Conservation (phyloP, 2,888 invertebrate species). For the Lampropteryx suffumata region DNA sequence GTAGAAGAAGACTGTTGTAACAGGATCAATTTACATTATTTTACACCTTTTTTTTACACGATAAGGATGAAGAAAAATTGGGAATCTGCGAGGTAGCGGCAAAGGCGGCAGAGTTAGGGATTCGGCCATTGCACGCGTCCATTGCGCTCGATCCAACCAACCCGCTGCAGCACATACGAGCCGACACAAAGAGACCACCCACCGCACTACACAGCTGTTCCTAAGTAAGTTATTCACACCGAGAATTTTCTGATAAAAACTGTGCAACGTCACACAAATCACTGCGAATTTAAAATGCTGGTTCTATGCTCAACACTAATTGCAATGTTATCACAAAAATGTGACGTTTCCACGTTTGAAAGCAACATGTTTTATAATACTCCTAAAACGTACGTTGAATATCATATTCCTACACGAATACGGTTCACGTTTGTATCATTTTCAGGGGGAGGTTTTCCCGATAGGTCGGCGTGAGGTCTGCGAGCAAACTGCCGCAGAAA, state of each 20-base stretch:
- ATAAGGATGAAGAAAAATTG: slow-evolving; percentile 68
- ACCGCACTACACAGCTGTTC: slow-evolving; percentile 40
- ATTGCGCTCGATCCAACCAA: slow-evolving; percentile 55
- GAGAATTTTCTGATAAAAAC: slow-evolving; percentile 8
- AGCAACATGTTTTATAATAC: background rate
- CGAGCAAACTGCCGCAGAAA: slow-evolving; percentile 53
- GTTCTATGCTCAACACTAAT: slow-evolving; percentile 18
- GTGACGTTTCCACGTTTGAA: slow-evolving; percentile 1
- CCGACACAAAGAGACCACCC: slow-evolving; percentile 35
- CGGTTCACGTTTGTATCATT: slow-evolving; percentile 19
- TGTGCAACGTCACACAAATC: slow-evolving; percentile 11
- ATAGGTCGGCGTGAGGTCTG: slow-evolving; percentile 34
- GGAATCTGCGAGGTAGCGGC: slow-evolving; percentile 64
- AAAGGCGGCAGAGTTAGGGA: slow-evolving; percentile 71
- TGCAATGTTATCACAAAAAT: slow-evolving; percentile 12
- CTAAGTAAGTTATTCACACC: slow-evolving; percentile 23
- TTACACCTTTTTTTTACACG: slow-evolving; percentile 72
- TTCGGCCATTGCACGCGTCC: slow-evolving; percentile 75
- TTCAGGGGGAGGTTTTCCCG: slow-evolving; percentile 13
- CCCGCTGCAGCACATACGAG: slow-evolving; percentile 37
- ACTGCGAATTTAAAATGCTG: slow-evolving; percentile 20
- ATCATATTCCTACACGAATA: slow-evolving; percentile 26
- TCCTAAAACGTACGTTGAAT: slow-evolving; percentile 5
- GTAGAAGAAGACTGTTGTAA: too few species aligned
- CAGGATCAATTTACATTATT: background rate